Conservation (phyloP, 2,113 vertebrate genomes). For the Naja naja region DNA sequence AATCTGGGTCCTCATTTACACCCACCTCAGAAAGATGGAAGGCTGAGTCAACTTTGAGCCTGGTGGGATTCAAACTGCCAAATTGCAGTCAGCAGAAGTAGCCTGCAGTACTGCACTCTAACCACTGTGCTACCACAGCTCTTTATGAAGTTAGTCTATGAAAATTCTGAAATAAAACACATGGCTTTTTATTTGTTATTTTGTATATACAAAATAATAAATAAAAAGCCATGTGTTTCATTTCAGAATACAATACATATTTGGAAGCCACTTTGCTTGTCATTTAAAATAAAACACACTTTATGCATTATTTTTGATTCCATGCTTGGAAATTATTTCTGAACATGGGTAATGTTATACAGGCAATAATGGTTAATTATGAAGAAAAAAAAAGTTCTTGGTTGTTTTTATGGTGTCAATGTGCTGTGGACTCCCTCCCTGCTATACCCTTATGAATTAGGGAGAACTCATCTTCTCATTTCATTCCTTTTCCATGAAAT, state of each 20-base stretch:
- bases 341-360: not conserved
- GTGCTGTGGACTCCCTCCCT: rapidly evolving
- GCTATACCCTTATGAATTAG: not conserved
- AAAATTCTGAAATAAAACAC: not conserved
- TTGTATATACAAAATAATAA: not conserved
- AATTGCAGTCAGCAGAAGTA: too few species aligned
- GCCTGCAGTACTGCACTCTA: too few species aligned
- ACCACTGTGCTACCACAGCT: not conserved
- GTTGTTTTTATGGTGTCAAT: not conserved
- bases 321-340: not conserved
- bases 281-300: not conserved
- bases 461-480: not conserved
- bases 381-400: not conserved
- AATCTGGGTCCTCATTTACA: too few species aligned
- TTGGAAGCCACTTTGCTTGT: not conserved
- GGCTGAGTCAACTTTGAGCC: too few species aligned
- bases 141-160: not conserved
- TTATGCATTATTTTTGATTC: not conserved
- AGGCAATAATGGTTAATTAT: not conserved
- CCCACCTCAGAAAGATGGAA: too few species aligned
- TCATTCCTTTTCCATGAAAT: not conserved
- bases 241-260: not conserved
- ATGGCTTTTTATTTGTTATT: too few species aligned
- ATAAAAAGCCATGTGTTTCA: not conserved
- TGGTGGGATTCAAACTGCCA: too few species aligned